These are phyloP conservation scores for Oplegnathus fasciatus DNA, from an alignment of 2,113 vertebrate genomes.

Conservation along the genomic window DNA sequence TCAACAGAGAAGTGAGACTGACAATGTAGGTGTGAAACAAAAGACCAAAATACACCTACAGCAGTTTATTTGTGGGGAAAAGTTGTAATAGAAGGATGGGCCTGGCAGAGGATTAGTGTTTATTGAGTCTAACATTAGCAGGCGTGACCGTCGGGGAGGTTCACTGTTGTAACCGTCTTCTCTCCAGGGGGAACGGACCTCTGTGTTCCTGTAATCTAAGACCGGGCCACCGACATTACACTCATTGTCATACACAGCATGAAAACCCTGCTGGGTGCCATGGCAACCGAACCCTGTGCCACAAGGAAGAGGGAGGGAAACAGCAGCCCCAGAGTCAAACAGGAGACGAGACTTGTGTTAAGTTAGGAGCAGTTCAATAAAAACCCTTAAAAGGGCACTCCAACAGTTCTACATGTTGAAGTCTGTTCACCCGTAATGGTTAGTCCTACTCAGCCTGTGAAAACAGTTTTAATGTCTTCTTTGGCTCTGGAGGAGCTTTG, in stretches of 20 bases:
- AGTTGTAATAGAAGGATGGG: constrained; percentile 32
- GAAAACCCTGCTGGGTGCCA: constrained; percentile 78
- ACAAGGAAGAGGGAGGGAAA: constrained; percentile 45
- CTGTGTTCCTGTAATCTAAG: constrained; percentile 81
- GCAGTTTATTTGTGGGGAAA: constrained; percentile 45
- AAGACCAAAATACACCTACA: constrained; percentile 8
- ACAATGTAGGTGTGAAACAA: background rate
- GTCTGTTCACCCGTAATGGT: background rate
- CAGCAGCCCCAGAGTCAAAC: constrained; percentile 25
- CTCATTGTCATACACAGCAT: constrained; percentile 81
- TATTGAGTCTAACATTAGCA: constrained; percentile 72
- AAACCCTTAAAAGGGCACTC: constrained; percentile 15
- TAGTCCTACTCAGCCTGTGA: background rate
- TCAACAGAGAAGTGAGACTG: background rate
- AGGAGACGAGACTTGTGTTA: constrained; percentile 31
- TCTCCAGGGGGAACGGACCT: constrained; percentile 72
- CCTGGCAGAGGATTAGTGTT: constrained; percentile 53
- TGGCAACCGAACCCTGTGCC: constrained; percentile 73
- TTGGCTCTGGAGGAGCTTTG: background rate
- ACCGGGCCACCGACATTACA: constrained; percentile 70
- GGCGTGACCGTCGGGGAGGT: constrained; percentile 66
- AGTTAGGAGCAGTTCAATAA: constrained; percentile 9
- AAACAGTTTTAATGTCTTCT: background rate
- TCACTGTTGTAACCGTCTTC: constrained; percentile 58
- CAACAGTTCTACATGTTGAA: background rate